Conservation (phyloP, 2,888 invertebrate species). For the Leucoma salicis region DNA sequence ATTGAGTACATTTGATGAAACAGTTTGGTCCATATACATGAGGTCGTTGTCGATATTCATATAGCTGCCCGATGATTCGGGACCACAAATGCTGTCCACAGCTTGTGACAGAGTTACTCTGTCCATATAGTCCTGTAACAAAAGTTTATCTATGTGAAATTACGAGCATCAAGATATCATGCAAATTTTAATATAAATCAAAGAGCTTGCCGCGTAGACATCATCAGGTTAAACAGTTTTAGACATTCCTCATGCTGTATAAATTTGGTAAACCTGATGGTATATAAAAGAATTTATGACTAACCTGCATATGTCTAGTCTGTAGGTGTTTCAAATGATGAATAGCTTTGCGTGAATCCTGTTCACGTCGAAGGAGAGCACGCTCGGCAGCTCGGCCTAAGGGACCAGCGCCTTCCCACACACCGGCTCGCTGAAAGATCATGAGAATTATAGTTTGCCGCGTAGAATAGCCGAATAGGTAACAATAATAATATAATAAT, state of each 20-base stretch:
- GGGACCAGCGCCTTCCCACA: slow-evolving; percentile 58
- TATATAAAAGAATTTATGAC: not conserved
- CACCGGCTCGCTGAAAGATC: slow-evolving; percentile 46
- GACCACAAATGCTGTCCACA: slow-evolving; percentile 71
- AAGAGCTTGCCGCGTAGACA: no score
- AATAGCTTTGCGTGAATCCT: slow-evolving; percentile 74
- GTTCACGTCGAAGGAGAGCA: slow-evolving; percentile 66
- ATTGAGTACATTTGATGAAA: slow-evolving; percentile 59
- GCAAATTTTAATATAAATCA: no score
- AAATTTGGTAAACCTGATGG: no score
- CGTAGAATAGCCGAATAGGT: no score
- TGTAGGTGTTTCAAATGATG: slow-evolving; percentile 72
- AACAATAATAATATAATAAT: no score
- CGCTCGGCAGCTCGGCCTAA: slow-evolving; percentile 68
- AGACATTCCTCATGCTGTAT: no score
- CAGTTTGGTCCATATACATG: slow-evolving; percentile 68
- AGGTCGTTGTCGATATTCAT: slow-evolving; percentile 69
- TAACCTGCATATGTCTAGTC: slow-evolving; percentile 69
- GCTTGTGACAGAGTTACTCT: slow-evolving; percentile 70
- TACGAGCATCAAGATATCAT: no score
- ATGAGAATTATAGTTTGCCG: no score
- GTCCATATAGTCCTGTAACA: slow-evolving; percentile 72
- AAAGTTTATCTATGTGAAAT: no score
- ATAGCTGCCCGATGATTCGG: slow-evolving; percentile 59
- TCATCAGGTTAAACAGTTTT: no score